Evolutionary conservation across 2,797 vertebrate species (phyloP), one percentile per base, ranked within the genome.

Genomic region (Gallinago solitaria): DNA sequence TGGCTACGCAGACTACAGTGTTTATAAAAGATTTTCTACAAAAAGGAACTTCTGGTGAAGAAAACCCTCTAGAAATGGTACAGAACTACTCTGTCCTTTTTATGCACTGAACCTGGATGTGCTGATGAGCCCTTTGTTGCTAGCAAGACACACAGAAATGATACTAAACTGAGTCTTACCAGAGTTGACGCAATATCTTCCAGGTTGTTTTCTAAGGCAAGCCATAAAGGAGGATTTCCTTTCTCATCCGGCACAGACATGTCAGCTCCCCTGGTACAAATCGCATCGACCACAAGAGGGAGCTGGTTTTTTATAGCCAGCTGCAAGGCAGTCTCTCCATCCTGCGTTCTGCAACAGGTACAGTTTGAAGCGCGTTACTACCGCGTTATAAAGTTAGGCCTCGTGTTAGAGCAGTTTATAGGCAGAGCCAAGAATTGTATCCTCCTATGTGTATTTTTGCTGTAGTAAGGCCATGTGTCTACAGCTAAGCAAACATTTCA

Each of bases 141-240:
- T 32, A 78, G 28, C 8, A 61, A 68, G 37, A 51, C 23, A 27
- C 64, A 60, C 20, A 61, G 5, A 54, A 83, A 8, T 6, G 16
- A 60, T 48, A 63, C 37, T 37, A 50, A 74, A 35, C 16, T 12
- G 56, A 91, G 39, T 3, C 92, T 98, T 96, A 99, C 99, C 99
- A 99, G 97, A 28, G 99, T 99, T 12, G 99, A 99, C 11, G 99
- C 99, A 13, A 99, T 99, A 93, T 99, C 99, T 93, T 99, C 99
- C 92, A 99, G 97, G 65, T 98, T 98, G 39, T 97, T 99, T 75
- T 98, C 98, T 79, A 99, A 97, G 12, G 99, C 99, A 2, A 99
- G 98, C 99, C 99, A 99, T 43, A 99, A 95, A 0, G 99, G 99
- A 73, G 99, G 99, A 95, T 99, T 98, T 33, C 99, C 99, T 83